Evolutionary conservation across 2,888 invertebrate species (phyloP).

Genomic region (Ypsolopha scabrella): DNA sequence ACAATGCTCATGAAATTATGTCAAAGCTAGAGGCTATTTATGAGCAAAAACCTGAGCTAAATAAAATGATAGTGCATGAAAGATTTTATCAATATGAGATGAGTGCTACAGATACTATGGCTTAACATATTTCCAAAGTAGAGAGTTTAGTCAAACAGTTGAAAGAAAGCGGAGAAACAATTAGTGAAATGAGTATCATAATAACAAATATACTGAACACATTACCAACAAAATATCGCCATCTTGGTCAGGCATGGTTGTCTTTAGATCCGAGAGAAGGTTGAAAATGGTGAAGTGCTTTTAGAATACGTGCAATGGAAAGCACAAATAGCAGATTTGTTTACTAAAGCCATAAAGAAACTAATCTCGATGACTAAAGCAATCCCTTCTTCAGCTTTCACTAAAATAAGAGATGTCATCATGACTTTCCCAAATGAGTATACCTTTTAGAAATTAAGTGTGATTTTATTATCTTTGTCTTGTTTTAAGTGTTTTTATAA

Average conservation of each 20-base stretch:
- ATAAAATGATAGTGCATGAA: conserved; percentile 15
- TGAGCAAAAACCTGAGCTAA: conserved; percentile 12
- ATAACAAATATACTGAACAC: conserved; percentile 20
- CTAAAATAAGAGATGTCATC: too few relatives aligned
- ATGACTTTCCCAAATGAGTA: too few relatives aligned
- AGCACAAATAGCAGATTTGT: too few relatives aligned
- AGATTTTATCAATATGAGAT: conserved; percentile 16
- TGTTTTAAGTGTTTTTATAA: too few relatives aligned
- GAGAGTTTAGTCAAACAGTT: conserved; percentile 16
- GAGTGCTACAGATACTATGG: conserved; percentile 12
- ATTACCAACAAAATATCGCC: conserved; percentile 15
- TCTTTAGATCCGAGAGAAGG: conserved; percentile 16
- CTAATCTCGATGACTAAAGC: too few relatives aligned
- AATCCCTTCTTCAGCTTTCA: too few relatives aligned
- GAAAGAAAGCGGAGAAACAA: conserved; percentile 16
- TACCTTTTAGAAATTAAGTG: too few relatives aligned
- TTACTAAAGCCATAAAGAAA: too few relatives aligned
- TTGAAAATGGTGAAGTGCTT: too few relatives aligned
- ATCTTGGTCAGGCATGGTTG: conserved; percentile 18
- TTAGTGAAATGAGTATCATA: conserved; percentile 18
- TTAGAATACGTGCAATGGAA: too few relatives aligned
- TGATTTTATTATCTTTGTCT: too few relatives aligned
- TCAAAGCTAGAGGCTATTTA: conserved; percentile 14
- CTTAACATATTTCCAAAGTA: conserved; percentile 17
- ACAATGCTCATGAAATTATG: conserved; percentile 8